Evolutionary conservation across 2,888 invertebrate species (phyloP).

Genomic region (Neoascia interrupta): DNA sequence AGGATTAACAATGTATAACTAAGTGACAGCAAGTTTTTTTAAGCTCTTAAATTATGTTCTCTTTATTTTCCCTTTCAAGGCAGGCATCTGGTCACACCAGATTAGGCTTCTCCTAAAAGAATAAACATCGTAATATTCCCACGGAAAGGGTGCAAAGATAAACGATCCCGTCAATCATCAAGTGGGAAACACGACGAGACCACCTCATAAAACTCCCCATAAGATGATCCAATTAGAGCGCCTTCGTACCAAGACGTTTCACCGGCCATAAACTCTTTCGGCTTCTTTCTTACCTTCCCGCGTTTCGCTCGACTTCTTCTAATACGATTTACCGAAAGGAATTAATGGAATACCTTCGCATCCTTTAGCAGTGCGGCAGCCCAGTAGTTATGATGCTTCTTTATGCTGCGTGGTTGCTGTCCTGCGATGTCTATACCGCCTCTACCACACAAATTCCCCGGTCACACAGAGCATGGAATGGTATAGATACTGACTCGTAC

Average conservation of each 20-base stretch:
- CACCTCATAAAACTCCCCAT: constrained; percentile 57
- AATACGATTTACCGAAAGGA: constrained; percentile 42
- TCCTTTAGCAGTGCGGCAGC: constrained; percentile 1
- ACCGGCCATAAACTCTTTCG: constrained; percentile 15
- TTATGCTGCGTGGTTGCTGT: constrained; percentile 5
- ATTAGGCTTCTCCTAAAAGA: background rate
- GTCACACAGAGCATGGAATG: too few species aligned
- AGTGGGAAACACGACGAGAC: constrained; percentile 25
- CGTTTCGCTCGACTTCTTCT: constrained; percentile 7
- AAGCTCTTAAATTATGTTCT: background rate
- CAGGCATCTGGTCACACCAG: background rate
- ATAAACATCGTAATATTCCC: constrained; percentile 12
- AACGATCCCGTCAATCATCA: constrained; percentile 37
- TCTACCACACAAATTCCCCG: constrained; percentile 5
- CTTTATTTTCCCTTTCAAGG: background rate
- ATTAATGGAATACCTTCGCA: constrained; percentile 43
- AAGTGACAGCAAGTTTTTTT: too few species aligned
- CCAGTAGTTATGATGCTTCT: constrained; percentile 34
- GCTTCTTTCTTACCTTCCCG: background rate
- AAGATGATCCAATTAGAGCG: constrained; percentile 61
- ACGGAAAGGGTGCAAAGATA: constrained; percentile 27
- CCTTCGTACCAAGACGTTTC: constrained; percentile 27
- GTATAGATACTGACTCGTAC: constrained; percentile 16
- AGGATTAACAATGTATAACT: too few species aligned
- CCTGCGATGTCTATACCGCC: constrained; percentile 1